phyloP scores from a whole-genome alignment of 2,888 invertebrate genomes.

The Nesidiocoris tenuis region DNA sequence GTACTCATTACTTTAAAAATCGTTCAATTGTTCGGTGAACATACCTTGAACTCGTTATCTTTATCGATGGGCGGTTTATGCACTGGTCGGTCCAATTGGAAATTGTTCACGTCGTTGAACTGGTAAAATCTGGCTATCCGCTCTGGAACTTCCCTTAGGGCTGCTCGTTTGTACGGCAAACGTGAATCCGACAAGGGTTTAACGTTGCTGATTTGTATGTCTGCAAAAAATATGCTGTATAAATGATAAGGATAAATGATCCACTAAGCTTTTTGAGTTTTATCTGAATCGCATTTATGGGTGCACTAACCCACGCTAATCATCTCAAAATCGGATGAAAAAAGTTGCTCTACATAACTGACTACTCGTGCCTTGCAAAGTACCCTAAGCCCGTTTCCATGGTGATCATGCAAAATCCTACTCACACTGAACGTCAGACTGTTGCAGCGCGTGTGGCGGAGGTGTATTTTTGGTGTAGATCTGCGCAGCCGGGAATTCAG shows the following conservation, averaged over 20 bases:
- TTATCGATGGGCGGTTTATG: constrained; percentile 88
- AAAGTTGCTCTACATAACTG: too few species aligned
- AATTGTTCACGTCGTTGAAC: constrained; percentile 85
- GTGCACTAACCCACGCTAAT: too few species aligned
- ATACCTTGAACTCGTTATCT: constrained; percentile 89
- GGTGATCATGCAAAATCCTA: too few species aligned
- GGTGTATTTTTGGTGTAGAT: constrained; percentile 88
- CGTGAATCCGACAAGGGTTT: constrained; percentile 72
- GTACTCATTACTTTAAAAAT: too few species aligned
- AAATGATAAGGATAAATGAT: too few species aligned
- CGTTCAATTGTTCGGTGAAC: too few species aligned
- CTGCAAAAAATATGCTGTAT: constrained; percentile 57
- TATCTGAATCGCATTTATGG: too few species aligned
- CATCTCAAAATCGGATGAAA: too few species aligned
- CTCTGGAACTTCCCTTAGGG: constrained; percentile 70
- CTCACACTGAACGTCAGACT: constrained; percentile 83
- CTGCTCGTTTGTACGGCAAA: constrained; percentile 56
- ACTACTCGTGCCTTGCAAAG: too few species aligned
- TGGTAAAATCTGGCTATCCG: constrained; percentile 86
- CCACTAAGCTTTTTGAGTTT: too few species aligned
- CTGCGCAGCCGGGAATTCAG: constrained; percentile 92
- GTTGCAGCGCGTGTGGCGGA: constrained; percentile 81
- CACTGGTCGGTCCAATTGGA: constrained; percentile 85
- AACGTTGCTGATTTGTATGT: constrained; percentile 91
- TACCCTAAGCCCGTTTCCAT: too few species aligned